A percentile compares a stretch with the other conserved stretches of the same genome.
phyloP scores from a whole-genome alignment of 2,888 invertebrate genomes.

The Andricus quercusramuli region DNA sequence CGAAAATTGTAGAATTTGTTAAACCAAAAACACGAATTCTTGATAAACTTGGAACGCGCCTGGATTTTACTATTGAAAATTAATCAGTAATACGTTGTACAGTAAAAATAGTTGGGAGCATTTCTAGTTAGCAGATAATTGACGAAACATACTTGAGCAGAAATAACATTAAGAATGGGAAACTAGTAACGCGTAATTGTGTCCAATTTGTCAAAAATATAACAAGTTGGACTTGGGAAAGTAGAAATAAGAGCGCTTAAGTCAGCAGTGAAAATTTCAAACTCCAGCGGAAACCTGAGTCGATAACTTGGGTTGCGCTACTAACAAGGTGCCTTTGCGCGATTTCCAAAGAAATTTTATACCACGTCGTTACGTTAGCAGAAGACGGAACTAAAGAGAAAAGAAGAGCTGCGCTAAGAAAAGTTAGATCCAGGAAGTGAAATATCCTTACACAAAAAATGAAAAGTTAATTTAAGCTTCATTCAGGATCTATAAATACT shows the following conservation, averaged over 20 bases:
- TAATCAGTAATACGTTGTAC: too few species aligned
- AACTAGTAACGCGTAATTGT: background rate
- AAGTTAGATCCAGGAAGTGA: background rate
- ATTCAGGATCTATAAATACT: background rate
- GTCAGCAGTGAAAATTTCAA: constrained; percentile 41
- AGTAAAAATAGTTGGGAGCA: background rate
- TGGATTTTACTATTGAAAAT: too few species aligned
- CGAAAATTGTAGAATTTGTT: too few species aligned
- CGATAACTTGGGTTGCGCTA: constrained; percentile 45
- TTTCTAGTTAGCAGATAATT: background rate
- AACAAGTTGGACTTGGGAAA: constrained; percentile 1
- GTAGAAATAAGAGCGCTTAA: constrained; percentile 1
- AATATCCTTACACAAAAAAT: background rate
- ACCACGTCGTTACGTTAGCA: constrained; percentile 51
- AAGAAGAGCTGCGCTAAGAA: constrained; percentile 19
- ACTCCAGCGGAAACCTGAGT: constrained; percentile 45
- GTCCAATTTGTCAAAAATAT: constrained; percentile 1
- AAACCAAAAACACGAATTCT: too few species aligned
- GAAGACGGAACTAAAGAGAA: constrained; percentile 20
- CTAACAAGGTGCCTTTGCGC: constrained; percentile 35
- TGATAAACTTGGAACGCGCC: too few species aligned
- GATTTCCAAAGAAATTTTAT: constrained; percentile 62
- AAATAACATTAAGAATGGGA: background rate
- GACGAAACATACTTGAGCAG: background rate
- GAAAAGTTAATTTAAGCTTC: background rate